These are phyloP conservation scores for Pegoplata infirma DNA, from an alignment of 2,888 invertebrate species.

Conservation along the genomic window DNA sequence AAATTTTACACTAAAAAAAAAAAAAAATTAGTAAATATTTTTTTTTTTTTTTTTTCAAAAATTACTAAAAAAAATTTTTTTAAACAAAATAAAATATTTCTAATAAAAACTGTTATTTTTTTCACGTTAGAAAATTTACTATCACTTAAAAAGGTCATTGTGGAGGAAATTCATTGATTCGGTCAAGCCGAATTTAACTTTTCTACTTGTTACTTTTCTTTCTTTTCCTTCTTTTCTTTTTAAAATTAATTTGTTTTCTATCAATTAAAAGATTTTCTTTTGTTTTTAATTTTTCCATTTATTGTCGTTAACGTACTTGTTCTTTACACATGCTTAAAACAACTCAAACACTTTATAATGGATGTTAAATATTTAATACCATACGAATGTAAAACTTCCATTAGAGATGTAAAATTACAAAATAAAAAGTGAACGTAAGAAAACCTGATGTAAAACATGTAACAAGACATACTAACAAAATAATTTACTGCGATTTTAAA, in stretches of 20 bases:
- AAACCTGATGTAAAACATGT: constrained; percentile 41
- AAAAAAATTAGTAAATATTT: too few species aligned
- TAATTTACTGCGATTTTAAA: constrained; percentile 38
- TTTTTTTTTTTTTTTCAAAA: too few species aligned
- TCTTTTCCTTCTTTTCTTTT: too few species aligned
- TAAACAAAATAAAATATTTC: too few species aligned
- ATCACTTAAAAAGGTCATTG: too few species aligned
- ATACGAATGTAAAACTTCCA: constrained; percentile 35
- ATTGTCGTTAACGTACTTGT: neutral
- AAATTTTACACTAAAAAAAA: too few species aligned
- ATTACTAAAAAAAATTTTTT: too few species aligned
- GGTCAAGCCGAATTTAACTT: too few species aligned
- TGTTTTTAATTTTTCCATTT: constrained; percentile 26
- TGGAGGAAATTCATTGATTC: too few species aligned
- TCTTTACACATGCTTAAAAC: neutral
- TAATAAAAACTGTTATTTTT: too few species aligned
- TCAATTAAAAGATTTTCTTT: constrained; percentile 30
- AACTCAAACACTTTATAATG: constrained; percentile 30
- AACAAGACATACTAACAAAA: constrained; percentile 30
- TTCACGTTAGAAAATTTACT: too few species aligned
- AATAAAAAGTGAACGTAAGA: constrained; percentile 6
- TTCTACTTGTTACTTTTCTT: too few species aligned
- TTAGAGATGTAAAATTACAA: constrained; percentile 19
- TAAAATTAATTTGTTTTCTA: constrained; percentile 56
- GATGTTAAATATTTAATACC: constrained; percentile 53